phyloP scores from a whole-genome alignment of 53 echinoderm and acorn worm genomes.

The Luidia sarsii region DNA sequence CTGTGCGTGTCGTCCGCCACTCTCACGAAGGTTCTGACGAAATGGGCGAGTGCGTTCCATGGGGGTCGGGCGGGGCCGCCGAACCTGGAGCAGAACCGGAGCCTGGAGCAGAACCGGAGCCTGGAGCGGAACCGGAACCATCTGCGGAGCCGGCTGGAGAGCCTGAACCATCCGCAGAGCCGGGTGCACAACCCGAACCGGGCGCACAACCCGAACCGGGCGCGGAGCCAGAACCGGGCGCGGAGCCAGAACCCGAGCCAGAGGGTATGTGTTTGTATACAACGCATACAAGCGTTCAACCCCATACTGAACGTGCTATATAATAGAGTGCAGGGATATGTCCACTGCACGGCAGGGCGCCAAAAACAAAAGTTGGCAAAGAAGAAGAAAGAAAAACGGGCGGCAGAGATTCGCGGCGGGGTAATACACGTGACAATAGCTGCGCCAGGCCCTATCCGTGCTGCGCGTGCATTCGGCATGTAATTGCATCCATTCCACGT shows the following conservation, averaged over 20 bases:
- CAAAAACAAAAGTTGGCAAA: no score
- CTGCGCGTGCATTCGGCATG: no score
- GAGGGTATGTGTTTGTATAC: no score
- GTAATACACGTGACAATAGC: no score
- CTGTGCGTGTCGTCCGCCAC: constrained; percentile 17
- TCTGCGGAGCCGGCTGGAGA: constrained; percentile 1
- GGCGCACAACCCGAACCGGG: not conserved
- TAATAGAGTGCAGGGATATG: no score
- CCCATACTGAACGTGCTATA: no score
- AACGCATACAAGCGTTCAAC: no score
- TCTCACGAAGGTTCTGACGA: not conserved
- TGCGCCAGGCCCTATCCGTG: no score
- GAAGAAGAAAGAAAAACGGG: no score
- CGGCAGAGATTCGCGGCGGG: no score
- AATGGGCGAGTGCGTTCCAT: constrained; percentile 10
- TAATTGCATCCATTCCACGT: no score
- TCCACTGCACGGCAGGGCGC: no score
- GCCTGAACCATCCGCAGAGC: constrained; percentile 17
- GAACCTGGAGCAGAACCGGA: constrained; percentile 46
- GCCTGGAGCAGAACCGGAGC: constrained; percentile 31
- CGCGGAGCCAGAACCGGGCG: not conserved
- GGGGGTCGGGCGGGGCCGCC: not conserved
- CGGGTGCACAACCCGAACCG: not conserved
- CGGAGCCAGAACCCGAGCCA: not conserved
- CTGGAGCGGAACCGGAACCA: constrained; percentile 24